Percentiles rank a stretch among this genome's conserved stretches.
Conservation (phyloP, 2,113 vertebrate species). For the Notechis scutatus region DNA sequence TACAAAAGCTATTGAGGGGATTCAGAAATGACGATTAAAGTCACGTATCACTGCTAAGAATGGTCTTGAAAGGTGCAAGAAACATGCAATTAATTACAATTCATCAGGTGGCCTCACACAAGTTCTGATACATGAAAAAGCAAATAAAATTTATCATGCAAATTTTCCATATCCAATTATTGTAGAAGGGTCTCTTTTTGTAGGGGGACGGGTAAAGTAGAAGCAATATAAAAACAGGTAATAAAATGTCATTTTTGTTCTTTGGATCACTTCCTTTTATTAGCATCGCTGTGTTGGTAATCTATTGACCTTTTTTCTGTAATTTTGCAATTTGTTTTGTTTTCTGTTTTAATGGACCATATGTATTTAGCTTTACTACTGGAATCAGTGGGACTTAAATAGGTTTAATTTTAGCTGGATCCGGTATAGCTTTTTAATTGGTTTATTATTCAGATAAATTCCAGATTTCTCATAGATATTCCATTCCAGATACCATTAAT, state of each 20-base stretch:
- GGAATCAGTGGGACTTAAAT: background rate
- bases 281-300: background rate
- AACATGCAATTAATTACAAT: background rate
- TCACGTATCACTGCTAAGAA: background rate
- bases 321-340: background rate
- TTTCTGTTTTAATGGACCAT: background rate
- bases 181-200: background rate
- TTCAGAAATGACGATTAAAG: background rate
- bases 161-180: background rate
- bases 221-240: background rate
- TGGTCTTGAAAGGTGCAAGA: background rate
- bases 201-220: background rate
- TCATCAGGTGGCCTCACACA: background rate
- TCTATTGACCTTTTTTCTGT: background rate
- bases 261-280: background rate
- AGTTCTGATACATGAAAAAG: background rate
- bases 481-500: background rate
- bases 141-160: background rate
- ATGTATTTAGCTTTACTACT: background rate
- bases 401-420: background rate
- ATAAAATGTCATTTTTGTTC: background rate
- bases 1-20: background rate
- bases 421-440: background rate
- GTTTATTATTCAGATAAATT: conserved; percentile 16
- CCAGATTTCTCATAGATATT: conserved; percentile 22